Base-by-base conservation (phyloP, 2,888 invertebrate genomes). In the Trichopria drosophilae region DNA sequence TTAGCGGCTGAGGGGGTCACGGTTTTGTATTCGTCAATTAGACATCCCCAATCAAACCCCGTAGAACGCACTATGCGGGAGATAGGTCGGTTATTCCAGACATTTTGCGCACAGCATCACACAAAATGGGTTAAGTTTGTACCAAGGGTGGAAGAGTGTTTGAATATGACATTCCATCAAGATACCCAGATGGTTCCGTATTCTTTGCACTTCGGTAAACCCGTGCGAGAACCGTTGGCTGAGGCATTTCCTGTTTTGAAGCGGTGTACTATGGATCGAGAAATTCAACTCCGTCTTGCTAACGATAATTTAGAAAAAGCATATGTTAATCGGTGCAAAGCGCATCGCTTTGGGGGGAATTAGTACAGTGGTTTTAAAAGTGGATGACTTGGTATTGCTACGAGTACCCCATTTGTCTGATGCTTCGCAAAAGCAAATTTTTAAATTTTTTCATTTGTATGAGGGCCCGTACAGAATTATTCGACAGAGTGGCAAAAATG, bases 11-110 rank as follows among this genome's bases (percentile, higher is more conserved):
- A 2, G 3, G 37, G 29, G 1, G 46, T 55, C 12, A 13, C 22
- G 4, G 20, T 35, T 0, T 3, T 31, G 4, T 53, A 22, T 19
- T 47, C 48, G 2, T 51, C 51, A 1, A 49, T 60, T 9, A 32
- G 56, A 2, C 53, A 60, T 32, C 58, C 58, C 1, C 52, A 60
- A 23, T 47, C 51, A 0, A 58, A 58, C 7, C 56, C 56, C 1
- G 37, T 47, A 4, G 57, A 60, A 16, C 23, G 55, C 6, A 42
- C 46, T 3, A 59, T 58, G 54, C 7, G 53, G 2, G 58, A 59
- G 13, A 9, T 59, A 6, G 55, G 53, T 3, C 24, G 49, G 1
- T n/a, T 57, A 2, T 60, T 54, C 40, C 19, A 52, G 24, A 56
- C 51, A 1, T 48, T 47, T 24, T 51, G 50, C 16, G n/a, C n/a